These are phyloP conservation scores for Lysiphlebus fabarum DNA, from an alignment of 1,140 invertebrate genomes.

Conservation along the genomic window DNA sequence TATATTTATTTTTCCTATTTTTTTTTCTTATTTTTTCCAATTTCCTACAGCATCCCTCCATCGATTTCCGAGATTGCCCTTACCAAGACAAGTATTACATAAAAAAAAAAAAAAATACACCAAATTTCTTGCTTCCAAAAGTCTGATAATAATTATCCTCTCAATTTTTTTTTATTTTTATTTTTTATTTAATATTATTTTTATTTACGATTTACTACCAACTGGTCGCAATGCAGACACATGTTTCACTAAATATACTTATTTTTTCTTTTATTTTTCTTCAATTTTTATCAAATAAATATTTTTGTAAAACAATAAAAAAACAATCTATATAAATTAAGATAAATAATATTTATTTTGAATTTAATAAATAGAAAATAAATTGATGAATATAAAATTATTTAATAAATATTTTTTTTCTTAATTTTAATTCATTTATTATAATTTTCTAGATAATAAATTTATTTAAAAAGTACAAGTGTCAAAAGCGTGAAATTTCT, in stretches of 20 bases:
- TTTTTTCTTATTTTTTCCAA: not conserved
- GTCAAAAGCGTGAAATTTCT: too few species aligned
- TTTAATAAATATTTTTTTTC: too few species aligned
- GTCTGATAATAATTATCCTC: conserved; percentile 5
- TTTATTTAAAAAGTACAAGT: too few species aligned
- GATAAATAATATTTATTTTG: too few species aligned
- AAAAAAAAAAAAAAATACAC: not conserved
- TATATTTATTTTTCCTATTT: not conserved
- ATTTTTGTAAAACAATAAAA: too few species aligned
- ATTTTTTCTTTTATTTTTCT: too few species aligned
- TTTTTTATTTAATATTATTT: not conserved
- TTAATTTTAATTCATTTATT: too few species aligned
- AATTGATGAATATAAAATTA: too few species aligned
- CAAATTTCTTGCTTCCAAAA: not conserved
- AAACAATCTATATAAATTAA: too few species aligned
- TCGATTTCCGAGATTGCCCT: conserved; percentile 11
- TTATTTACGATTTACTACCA: not conserved
- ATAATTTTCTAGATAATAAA: too few species aligned
- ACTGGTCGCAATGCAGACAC: conserved; percentile 42
- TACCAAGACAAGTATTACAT: not conserved
- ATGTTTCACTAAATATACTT: conserved; percentile 28
- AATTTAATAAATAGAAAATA: too few species aligned
- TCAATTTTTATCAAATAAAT: too few species aligned
- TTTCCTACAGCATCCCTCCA: not conserved
- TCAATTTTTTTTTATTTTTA: not conserved